These are phyloP conservation scores for Diadophis punctatus DNA, from an alignment of 2,113 vertebrate species.

Conservation along the genomic window DNA sequence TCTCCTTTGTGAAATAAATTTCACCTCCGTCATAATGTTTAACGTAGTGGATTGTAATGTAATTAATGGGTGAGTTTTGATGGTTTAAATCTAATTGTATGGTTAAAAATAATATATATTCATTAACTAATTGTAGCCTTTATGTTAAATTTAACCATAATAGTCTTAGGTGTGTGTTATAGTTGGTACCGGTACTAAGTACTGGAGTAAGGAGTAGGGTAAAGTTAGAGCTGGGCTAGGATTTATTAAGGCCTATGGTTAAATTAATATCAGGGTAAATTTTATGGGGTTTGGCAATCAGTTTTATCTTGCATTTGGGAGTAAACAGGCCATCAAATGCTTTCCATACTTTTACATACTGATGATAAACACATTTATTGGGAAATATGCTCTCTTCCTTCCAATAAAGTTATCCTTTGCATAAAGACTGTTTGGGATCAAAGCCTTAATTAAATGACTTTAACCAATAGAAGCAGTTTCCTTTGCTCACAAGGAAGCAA, in stretches of 20 bases:
- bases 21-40: neutral
- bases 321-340: neutral
- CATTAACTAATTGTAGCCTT: neutral
- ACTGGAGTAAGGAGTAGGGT: neutral
- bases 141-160: neutral
- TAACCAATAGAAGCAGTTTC: neutral
- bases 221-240: neutral
- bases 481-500: neutral
- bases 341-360: constrained; percentile 3
- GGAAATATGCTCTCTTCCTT: neutral
- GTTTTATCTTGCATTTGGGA: neutral
- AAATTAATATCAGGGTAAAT: neutral
- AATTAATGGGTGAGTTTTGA: neutral
- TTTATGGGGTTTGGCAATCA: neutral
- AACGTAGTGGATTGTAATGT: neutral
- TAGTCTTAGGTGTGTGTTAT: neutral
- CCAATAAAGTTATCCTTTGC: neutral
- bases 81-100: neutral
- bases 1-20: no score
- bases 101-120: neutral
- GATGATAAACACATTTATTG: neutral
- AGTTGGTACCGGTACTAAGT: neutral
- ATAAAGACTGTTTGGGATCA: neutral
- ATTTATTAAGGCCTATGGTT: neutral
- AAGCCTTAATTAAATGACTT: constrained; percentile 5